Evolutionary conservation across 2,797 vertebrate genomes (phyloP).

Genomic region (Agapornis canus): DNA sequence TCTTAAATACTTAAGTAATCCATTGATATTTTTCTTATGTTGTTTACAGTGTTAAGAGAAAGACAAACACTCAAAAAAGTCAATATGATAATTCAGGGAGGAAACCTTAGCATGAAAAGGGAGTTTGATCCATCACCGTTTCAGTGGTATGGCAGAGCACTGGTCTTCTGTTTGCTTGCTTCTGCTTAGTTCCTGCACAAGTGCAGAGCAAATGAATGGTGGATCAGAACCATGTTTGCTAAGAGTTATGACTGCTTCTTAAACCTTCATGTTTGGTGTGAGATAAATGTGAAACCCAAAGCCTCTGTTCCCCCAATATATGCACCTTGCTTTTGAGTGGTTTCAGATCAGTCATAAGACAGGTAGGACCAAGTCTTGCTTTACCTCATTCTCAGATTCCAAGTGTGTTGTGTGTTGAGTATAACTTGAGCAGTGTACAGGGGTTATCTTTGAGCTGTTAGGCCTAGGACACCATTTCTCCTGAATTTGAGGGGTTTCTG

Average conservation of each 20-base stretch:
- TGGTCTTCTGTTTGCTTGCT: neutral
- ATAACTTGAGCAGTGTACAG: neutral
- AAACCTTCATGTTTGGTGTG: neutral
- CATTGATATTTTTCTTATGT: neutral
- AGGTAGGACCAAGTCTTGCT: neutral
- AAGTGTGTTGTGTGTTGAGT: neutral
- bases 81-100: neutral
- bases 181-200: neutral
- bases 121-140: neutral
- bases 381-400: neutral
- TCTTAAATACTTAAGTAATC: neutral
- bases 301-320: neutral
- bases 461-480: neutral
- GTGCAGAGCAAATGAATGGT: fast-evolving
- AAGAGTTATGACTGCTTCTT: neutral
- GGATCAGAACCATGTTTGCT: neutral
- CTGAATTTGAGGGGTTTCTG: neutral
- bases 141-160: neutral
- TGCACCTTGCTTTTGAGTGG: neutral
- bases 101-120: neutral
- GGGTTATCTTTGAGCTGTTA: neutral
- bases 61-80: neutral
- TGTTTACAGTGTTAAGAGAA: neutral
- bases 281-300: neutral
- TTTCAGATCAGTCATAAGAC: neutral